Evolutionary conservation across 2,113 vertebrate species (phyloP).

Genomic region (Dromas ardeola): DNA sequence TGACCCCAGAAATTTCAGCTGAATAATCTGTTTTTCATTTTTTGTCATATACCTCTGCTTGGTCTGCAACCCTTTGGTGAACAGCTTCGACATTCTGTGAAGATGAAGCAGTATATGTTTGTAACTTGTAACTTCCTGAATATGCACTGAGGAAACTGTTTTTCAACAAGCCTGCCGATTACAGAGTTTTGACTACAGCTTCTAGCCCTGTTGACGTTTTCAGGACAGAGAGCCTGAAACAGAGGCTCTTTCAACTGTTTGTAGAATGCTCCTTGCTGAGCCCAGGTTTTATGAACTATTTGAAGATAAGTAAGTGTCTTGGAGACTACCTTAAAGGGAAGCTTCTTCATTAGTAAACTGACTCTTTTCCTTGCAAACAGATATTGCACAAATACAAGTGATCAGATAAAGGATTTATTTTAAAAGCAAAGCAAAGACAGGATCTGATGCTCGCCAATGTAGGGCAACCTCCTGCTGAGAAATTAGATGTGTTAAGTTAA

Average conservation of each 20-base stretch:
- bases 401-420: background rate
- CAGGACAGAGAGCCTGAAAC: background rate
- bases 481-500: background rate
- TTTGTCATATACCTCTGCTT: background rate
- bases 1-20: background rate
- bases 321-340: background rate
- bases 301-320: background rate
- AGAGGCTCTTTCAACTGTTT: background rate
- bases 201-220: background rate
- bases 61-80: accelerated
- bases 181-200: background rate
- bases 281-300: background rate
- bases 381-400: background rate
- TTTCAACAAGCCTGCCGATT: background rate
- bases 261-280: background rate
- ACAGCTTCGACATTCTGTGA: background rate
- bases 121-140: background rate
- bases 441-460: background rate
- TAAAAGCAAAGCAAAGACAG: background rate
- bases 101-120: background rate
- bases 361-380: background rate
- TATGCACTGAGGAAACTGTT: background rate
- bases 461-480: background rate
- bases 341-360: background rate
- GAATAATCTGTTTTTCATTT: background rate